Evolutionary conservation across 2,797 vertebrate genomes (phyloP).

Genomic region (Lindbergichthys nudifrons): DNA sequence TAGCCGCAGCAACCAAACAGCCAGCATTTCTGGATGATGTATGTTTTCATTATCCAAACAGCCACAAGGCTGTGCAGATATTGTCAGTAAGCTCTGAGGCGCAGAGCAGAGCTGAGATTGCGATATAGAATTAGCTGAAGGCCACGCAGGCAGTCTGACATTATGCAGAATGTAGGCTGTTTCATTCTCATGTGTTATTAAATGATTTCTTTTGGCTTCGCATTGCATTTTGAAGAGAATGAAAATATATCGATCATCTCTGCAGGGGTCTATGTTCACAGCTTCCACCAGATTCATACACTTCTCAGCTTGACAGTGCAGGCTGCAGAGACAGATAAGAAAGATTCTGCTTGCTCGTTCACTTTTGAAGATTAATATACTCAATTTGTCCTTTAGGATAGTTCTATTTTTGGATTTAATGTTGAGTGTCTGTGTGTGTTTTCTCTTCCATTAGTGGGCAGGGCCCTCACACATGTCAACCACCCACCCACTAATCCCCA

Average conservation of each 20-base stretch:
- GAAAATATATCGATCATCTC: slow-evolving; percentile 48
- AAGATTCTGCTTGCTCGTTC: slow-evolving; percentile 15
- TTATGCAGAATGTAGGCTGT: slow-evolving; percentile 62
- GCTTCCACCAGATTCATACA: slow-evolving; percentile 34
- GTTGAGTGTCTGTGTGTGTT: slow-evolving; percentile 15
- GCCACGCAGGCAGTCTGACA: slow-evolving; percentile 51
- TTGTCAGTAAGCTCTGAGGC: slow-evolving; percentile 61
- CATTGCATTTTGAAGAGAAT: slow-evolving; percentile 35
- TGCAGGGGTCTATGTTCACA: slow-evolving; percentile 13
- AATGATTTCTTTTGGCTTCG: slow-evolving; percentile 20
- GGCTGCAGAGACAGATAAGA: slow-evolving; percentile 3
- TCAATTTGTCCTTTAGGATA: slow-evolving; percentile 23
- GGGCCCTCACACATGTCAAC: slow-evolving; percentile 34
- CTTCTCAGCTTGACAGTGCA: slow-evolving; percentile 7
- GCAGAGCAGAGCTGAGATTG: slow-evolving; percentile 57
- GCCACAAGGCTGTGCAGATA: slow-evolving; percentile 65
- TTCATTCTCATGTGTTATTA: slow-evolving; percentile 43
- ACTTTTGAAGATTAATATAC: slow-evolving; percentile 23
- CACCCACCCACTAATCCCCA: slow-evolving; percentile 44
- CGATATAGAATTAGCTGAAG: slow-evolving; percentile 46
- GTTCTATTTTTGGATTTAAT: slow-evolving; percentile 44
- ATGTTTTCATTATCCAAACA: slow-evolving; percentile 69
- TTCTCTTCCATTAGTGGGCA: slow-evolving; percentile 26
- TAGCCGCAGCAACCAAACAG: slow-evolving; percentile 21
- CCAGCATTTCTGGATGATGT: slow-evolving; percentile 50